Evolutionary conservation across 2,888 invertebrate species (phyloP).

Genomic region (Anodontia alba): DNA sequence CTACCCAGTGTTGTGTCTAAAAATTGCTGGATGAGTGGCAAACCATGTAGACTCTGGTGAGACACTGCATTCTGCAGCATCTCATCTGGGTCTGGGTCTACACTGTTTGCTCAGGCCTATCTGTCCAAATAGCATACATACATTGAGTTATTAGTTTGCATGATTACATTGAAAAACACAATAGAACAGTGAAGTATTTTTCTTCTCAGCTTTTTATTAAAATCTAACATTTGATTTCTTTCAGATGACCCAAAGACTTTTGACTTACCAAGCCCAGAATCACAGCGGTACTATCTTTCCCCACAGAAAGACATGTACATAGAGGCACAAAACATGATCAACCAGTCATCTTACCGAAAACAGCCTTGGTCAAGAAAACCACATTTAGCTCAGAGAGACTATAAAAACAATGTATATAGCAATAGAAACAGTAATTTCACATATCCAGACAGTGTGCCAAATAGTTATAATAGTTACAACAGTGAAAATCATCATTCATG

Average conservation of each 20-base stretch:
- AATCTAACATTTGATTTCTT: slow-evolving; percentile 30
- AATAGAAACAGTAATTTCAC: slow-evolving; percentile 27
- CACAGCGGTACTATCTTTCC: slow-evolving; percentile 35
- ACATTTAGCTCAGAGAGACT: slow-evolving; percentile 47
- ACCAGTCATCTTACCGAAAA: slow-evolving; percentile 40
- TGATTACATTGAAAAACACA: too few species aligned
- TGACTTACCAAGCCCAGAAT: slow-evolving; percentile 61
- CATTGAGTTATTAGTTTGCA: too few species aligned
- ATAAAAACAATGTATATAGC: slow-evolving; percentile 24
- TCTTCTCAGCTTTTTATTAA: too few species aligned
- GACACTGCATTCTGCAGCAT: too few species aligned
- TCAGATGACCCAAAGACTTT: slow-evolving; percentile 69
- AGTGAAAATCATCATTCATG: slow-evolving; percentile 42
- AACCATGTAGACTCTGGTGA: too few species aligned
- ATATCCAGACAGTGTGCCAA: slow-evolving; percentile 41
- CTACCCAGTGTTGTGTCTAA: too few species aligned
- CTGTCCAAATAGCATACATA: too few species aligned
- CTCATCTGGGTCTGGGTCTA: too few species aligned
- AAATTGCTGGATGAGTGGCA: too few species aligned
- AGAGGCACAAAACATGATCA: slow-evolving; percentile 19
- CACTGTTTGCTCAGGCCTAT: too few species aligned
- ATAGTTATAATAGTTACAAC: slow-evolving; percentile 28
- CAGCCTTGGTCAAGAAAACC: slow-evolving; percentile 56
- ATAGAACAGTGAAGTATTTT: too few species aligned
- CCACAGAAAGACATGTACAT: slow-evolving; percentile 31